Conservation (phyloP, 2,888 invertebrate genomes). For the Acleris sparsana region DNA sequence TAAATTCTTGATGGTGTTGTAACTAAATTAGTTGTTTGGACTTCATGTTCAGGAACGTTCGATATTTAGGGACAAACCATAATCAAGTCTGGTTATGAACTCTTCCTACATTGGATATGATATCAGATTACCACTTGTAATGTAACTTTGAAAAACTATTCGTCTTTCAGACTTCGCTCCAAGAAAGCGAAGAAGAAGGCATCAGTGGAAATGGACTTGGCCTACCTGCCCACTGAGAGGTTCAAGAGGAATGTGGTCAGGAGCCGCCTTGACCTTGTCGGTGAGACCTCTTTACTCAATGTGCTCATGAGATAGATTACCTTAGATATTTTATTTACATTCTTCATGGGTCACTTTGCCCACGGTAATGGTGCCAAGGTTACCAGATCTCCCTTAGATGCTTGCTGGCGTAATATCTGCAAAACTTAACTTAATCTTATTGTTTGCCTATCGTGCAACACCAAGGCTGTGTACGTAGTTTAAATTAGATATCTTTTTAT, state of each 20-base stretch:
- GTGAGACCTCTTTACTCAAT: conserved; percentile 55
- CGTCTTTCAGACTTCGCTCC: conserved; percentile 11
- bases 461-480: not conserved
- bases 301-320: conserved; percentile 20
- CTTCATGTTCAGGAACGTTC: no score
- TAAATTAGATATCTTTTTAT: no score
- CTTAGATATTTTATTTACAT: conserved; percentile 15
- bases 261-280: conserved; percentile 86
- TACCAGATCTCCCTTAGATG: conserved; percentile 10
- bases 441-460: not conserved
- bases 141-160: no score
- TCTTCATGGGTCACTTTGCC: conserved; percentile 15
- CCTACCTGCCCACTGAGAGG: conserved; percentile 84
- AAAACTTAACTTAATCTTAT: conserved; percentile 6
- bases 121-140: no score
- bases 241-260: conserved; percentile 86
- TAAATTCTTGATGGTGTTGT: no score
- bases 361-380: conserved; percentile 22
- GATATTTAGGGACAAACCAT: no score
- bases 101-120: no score
- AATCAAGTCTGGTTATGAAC: no score
- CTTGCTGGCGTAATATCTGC: not conserved
- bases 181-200: conserved; percentile 69
- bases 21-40: no score
- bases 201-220: conserved; percentile 78